Conservation (phyloP, 2,113 vertebrate species). For the Phainopepla nitens region DNA sequence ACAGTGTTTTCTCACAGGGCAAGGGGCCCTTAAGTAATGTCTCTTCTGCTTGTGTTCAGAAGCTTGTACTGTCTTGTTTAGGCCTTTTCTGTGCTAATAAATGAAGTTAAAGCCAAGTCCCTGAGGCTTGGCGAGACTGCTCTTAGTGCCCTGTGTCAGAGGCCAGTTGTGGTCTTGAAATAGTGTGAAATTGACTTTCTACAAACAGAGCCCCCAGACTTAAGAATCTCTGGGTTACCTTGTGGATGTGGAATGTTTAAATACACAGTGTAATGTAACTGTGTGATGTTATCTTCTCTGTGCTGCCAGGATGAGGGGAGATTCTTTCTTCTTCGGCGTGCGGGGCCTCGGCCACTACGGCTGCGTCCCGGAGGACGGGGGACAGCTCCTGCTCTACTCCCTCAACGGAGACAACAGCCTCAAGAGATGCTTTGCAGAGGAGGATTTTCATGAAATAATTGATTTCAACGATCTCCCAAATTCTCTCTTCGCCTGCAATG, state of each 20-base stretch:
- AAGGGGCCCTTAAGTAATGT: neutral
- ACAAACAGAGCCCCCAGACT: neutral
- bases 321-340: slow-evolving; percentile 79
- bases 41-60: neutral
- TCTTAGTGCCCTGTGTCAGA: neutral
- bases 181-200: neutral
- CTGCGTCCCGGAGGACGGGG: slow-evolving; percentile 68
- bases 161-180: neutral
- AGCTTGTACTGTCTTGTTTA: neutral
- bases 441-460: slow-evolving; percentile 81
- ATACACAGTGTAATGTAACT: neutral
- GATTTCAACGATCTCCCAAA: slow-evolving; percentile 87
- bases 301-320: slow-evolving; percentile 80
- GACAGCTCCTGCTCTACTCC: slow-evolving; percentile 76
- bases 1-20: neutral
- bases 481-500: slow-evolving; percentile 84
- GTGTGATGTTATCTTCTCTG: neutral
- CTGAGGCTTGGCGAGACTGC: neutral
- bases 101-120: neutral
- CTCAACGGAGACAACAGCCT: slow-evolving; percentile 64
- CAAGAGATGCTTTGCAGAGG: slow-evolving; percentile 70
- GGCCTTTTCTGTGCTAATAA: neutral
- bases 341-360: slow-evolving; percentile 64
- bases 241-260: neutral
- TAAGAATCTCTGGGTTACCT: neutral